Evolutionary conservation across 2,888 invertebrate species (phyloP).

Genomic region (Ophion slaviceki): DNA sequence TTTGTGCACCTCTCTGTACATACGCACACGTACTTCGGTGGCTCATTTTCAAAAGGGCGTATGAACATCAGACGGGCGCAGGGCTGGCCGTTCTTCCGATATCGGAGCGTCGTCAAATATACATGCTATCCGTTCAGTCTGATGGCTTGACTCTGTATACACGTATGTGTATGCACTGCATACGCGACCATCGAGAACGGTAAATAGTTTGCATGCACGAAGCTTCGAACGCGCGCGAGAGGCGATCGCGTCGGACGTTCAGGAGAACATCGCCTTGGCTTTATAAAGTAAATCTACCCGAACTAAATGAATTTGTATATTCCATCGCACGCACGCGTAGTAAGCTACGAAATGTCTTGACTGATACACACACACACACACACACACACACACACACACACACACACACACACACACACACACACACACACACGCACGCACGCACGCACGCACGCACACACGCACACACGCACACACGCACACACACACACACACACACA

Average conservation of each 20-base stretch:
- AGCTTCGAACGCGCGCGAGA: conserved; percentile 21
- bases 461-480: too few species aligned
- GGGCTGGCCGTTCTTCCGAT: background rate
- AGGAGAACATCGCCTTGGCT: conserved; percentile 57
- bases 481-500: too few species aligned
- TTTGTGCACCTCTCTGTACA: conserved; percentile 10
- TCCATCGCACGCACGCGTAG: conserved; percentile 11
- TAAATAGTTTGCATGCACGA: conserved; percentile 64
- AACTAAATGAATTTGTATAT: conserved; percentile 60
- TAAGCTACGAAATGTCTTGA: conserved; percentile 13
- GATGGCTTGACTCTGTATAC: conserved; percentile 16
- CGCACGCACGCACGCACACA: too few species aligned
- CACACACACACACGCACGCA: too few species aligned
- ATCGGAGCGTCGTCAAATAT: background rate
- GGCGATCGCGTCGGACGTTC: conserved; percentile 49
- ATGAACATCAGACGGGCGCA: background rate
- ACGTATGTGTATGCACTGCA: conserved; percentile 1
- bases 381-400: too few species aligned
- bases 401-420: too few species aligned
- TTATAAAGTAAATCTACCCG: conserved; percentile 64
- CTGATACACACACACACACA: too few species aligned
- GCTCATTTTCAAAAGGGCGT: conserved; percentile 16
- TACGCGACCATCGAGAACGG: conserved; percentile 40
- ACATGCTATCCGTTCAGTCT: conserved; percentile 19
- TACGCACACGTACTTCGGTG: conserved; percentile 3